phyloP scores from a whole-genome alignment of 2,888 invertebrate genomes.

The Cyrtodaria siliqua region DNA sequence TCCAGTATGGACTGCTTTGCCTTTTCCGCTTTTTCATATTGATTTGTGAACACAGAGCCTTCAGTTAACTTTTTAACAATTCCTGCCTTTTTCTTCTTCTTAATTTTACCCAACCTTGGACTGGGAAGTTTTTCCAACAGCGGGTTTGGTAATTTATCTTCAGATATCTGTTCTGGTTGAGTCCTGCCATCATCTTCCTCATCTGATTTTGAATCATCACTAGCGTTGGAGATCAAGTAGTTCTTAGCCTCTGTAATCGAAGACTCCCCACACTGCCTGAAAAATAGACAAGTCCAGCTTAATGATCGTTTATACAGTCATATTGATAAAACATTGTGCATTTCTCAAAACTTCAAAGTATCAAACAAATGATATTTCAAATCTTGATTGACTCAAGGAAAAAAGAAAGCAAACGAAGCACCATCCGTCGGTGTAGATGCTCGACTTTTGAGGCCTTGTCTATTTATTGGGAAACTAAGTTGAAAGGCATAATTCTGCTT shows the following conservation, averaged over 20 bases:
- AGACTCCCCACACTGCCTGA: conserved; percentile 46
- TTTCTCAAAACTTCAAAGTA: too few relatives aligned
- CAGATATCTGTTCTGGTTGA: conserved; percentile 3
- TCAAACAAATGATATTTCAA: too few relatives aligned
- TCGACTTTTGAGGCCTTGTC: too few relatives aligned
- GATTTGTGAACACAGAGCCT: conserved; percentile 93
- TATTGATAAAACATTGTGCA: conserved; percentile 8
- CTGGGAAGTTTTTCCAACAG: conserved; percentile 55
- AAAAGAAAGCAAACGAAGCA: too few relatives aligned
- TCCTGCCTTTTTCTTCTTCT: conserved; percentile 1
- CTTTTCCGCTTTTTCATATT: conserved; percentile 94
- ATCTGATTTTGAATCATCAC: conserved; percentile 48
- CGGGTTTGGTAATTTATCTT: conserved; percentile 69
- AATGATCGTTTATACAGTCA: conserved; percentile 47
- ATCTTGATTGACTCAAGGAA: too few relatives aligned
- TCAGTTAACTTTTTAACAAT: conserved; percentile 18
- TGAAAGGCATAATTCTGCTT: too few relatives aligned
- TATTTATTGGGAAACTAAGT: too few relatives aligned
- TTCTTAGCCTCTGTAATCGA: conserved; percentile 22
- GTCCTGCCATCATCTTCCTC: conserved; percentile 42
- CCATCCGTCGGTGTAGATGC: too few relatives aligned
- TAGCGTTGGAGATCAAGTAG: conserved; percentile 41
- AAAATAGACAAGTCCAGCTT: conserved; percentile 34
- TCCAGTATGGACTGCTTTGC: conserved; percentile 95
- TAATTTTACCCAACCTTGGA: conserved; percentile 35